Conservation (phyloP, 2,888 invertebrate species). For the Aelia acuminata region DNA sequence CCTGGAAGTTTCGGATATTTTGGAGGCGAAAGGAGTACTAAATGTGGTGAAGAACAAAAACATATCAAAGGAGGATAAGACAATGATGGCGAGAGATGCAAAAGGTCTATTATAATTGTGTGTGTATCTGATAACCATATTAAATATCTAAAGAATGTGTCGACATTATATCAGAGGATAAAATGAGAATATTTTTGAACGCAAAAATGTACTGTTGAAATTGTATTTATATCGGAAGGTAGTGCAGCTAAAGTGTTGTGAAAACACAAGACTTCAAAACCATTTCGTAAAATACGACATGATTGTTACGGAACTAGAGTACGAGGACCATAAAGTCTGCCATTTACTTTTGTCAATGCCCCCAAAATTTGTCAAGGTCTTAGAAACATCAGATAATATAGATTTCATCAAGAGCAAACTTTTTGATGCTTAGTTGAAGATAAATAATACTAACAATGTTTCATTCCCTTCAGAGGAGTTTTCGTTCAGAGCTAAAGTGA, state of each 20-base stretch:
- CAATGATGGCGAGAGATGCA: too few relatives aligned
- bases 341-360: constrained; percentile 61
- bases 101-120: too few relatives aligned
- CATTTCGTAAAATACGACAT: constrained; percentile 61
- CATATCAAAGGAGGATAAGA: too few relatives aligned
- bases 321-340: constrained; percentile 59
- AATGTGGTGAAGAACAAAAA: too few relatives aligned
- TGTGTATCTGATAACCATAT: too few relatives aligned
- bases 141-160: constrained; percentile 1
- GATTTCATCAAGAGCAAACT: constrained; percentile 60
- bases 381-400: constrained; percentile 58
- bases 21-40: too few relatives aligned
- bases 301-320: constrained; percentile 59
- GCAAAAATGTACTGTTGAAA: too few relatives aligned
- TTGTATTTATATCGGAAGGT: constrained; percentile 55
- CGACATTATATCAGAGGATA: constrained; percentile 49
- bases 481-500: constrained; percentile 33
- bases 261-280: constrained; percentile 56
- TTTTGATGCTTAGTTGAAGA: constrained; percentile 55
- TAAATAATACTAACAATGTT: not conserved
- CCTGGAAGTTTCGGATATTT: too few relatives aligned
- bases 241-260: constrained; percentile 43
- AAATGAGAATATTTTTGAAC: constrained; percentile 51
- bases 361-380: constrained; percentile 58
- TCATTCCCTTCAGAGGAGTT: not conserved